These are phyloP conservation scores for Pampusana beccarii DNA, from an alignment of 2,113 vertebrate species.

Conservation along the genomic window DNA sequence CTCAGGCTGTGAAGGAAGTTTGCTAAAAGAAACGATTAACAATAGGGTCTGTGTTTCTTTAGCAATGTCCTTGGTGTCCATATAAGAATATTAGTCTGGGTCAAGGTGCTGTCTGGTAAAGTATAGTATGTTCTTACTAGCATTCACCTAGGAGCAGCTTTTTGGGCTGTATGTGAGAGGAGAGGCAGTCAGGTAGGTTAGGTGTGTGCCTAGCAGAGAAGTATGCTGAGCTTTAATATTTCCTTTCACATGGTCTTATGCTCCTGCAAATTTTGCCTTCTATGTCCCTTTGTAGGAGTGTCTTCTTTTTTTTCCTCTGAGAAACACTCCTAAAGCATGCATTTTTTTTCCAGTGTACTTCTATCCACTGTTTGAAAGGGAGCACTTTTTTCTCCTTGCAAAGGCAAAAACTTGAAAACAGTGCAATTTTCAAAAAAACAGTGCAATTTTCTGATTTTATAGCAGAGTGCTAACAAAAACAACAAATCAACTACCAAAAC, in stretches of 20 bases:
- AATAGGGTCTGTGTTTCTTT: conserved; percentile 39
- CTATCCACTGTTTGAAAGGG: background rate
- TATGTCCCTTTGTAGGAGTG: background rate
- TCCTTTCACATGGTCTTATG: background rate
- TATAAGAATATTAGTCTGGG: background rate
- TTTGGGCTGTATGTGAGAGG: background rate
- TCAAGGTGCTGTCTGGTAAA: background rate
- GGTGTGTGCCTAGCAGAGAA: background rate
- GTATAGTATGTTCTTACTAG: background rate
- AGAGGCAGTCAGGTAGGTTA: background rate
- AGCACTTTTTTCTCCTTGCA: background rate
- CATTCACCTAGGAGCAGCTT: background rate
- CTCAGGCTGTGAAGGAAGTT: conserved; percentile 52
- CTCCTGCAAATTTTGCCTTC: background rate
- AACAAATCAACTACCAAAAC: background rate
- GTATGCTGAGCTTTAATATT: background rate
- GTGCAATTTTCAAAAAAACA: background rate
- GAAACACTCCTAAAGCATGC: background rate
- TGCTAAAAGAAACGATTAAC: conserved; percentile 38
- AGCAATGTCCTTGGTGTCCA: background rate
- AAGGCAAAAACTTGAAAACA: background rate
- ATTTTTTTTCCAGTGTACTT: background rate
- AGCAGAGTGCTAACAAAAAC: background rate
- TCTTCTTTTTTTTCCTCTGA: background rate
- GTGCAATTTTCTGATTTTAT: background rate